Evolutionary conservation across 1,140 invertebrate genomes (phyloP), one percentile per base, ranked within the genome.

Genomic region (Drosophila sp.): DNA sequence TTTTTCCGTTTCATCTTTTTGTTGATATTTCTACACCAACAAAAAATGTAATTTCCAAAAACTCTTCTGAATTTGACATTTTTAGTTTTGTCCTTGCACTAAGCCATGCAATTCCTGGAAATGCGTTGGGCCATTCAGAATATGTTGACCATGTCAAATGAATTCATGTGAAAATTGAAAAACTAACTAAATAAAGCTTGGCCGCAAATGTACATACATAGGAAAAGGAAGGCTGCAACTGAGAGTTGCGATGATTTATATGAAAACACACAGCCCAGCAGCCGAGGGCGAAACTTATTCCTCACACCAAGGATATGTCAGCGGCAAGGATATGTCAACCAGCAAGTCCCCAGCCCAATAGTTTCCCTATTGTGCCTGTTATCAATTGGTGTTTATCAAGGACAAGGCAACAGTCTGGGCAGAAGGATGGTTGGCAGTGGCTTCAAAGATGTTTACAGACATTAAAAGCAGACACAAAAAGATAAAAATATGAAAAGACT

Each of bases 331-430:
- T 61, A 10, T 29, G 60, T 69, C 65, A 60, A 58, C 56, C 47
- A 56, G 61, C 58, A 60, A 75, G 60, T 35, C 38, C 32, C 60
- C 38, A 1, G 27, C 6, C 27, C 17, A 64, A 40, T n/a, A 29
- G 57, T 10, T 23, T 57, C 35, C 17, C n/a, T 61, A 27, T 75
- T 81, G 65, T 63, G 50, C 44, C 77, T 81, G 81, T 72, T 86
- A 86, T 86, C 82, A 81, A 86, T 81, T 73, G 82, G 70, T 76
- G 41, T 60, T 69, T 63, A 54, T 41, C 65, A 86, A 82, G 79
- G 67, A 66, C 78, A 76, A 41, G 67, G 35, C 61, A 75, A 3
- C 35, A 63, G 67, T 50, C 32, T 8, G 8, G 6, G 1, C 7
- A 50, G 25, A 41, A 29, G 55, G 25, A 11, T 10, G 35, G 8